Evolutionary conservation across 2,113 vertebrate genomes (phyloP).

Genomic region (Rhizomys pruinosus): DNA sequence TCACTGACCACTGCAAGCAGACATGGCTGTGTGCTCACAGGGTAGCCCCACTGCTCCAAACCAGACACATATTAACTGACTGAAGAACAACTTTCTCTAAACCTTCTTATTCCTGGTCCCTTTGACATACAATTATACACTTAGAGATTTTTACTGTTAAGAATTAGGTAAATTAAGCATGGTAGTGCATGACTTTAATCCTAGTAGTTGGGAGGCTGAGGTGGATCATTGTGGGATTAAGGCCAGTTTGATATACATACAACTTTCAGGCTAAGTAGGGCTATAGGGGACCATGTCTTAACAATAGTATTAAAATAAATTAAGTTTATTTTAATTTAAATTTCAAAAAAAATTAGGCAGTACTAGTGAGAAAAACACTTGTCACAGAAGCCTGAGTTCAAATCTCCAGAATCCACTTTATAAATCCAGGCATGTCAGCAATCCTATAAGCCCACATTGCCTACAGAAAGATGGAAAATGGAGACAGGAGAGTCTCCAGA

Average conservation of each 20-base stretch:
- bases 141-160: not conserved
- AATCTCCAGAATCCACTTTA: not conserved
- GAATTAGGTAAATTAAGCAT: not conserved
- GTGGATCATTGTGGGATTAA: too few species aligned
- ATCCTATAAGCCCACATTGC: too few species aligned
- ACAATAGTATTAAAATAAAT: too few species aligned
- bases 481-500: not conserved
- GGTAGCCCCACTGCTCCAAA: accelerated
- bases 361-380: too few species aligned
- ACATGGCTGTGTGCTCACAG: accelerated
- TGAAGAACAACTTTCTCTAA: not conserved
- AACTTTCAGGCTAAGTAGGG: too few species aligned
- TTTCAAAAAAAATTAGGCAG: not conserved
- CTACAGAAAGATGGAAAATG: not conserved
- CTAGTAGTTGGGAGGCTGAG: too few species aligned
- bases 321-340: too few species aligned
- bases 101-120: not conserved
- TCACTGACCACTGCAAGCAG: too few species aligned
- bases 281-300: too few species aligned
- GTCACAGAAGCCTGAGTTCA: not conserved
- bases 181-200: too few species aligned
- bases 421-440: too few species aligned
- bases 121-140: not conserved
- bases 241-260: too few species aligned
- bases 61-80: accelerated